Conservation (phyloP, 2,888 invertebrate species). For the Steinernema carpocapsae region DNA sequence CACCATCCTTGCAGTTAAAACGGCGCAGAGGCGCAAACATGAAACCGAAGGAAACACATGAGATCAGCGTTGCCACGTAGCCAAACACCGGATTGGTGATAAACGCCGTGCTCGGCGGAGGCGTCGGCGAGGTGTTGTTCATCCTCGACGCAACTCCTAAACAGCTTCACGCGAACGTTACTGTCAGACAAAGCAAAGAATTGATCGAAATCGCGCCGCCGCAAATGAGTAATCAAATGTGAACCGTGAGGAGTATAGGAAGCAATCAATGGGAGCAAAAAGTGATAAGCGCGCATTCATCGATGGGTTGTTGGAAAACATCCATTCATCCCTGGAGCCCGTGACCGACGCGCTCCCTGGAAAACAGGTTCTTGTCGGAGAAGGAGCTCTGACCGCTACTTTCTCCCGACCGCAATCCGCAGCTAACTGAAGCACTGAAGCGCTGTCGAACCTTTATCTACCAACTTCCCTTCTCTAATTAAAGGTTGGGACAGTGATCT, state of each 20-base stretch:
- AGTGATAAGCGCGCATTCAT: slow-evolving; percentile 15
- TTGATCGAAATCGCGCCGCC: neutral
- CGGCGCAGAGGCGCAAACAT: slow-evolving; percentile 63
- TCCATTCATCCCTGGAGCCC: neutral
- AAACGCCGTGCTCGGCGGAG: neutral
- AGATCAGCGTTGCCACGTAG: slow-evolving; percentile 54
- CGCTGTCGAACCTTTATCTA: too few species aligned
- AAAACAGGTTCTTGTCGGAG: slow-evolving; percentile 15
- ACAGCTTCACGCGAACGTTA: neutral
- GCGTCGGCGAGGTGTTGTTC: neutral
- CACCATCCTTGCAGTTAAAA: slow-evolving; percentile 59
- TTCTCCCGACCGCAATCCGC: neutral
- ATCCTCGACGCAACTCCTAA: neutral
- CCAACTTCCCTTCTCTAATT: too few species aligned
- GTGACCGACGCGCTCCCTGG: neutral
- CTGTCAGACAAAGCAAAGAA: too few species aligned
- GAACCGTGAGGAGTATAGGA: neutral
- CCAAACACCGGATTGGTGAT: slow-evolving; percentile 47
- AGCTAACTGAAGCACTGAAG: neutral
- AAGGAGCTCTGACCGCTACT: neutral
- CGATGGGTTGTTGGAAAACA: slow-evolving; percentile 5
- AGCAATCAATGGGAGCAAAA: slow-evolving; percentile 29
- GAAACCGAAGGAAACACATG: slow-evolving; percentile 60
- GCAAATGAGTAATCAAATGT: slow-evolving; percentile 6
- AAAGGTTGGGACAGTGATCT: too few species aligned